Percentiles rank a stretch among this genome's conserved stretches.
These are phyloP conservation scores for Cladorhizidae sp. DNA, from an alignment of 37 sponge, comb jelly and placozoan species.

Conservation along the genomic window DNA sequence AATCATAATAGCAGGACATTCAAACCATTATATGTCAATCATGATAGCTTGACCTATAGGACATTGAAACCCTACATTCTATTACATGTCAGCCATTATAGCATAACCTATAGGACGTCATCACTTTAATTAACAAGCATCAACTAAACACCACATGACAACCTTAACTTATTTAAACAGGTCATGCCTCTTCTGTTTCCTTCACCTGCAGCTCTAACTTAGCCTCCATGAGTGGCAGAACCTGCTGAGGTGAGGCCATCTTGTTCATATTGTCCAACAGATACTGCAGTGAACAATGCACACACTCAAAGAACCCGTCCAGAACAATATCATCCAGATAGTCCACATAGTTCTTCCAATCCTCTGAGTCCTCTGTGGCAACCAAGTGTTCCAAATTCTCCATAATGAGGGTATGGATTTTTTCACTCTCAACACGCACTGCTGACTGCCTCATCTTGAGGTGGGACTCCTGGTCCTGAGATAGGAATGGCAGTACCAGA, in stretches of 20 bases:
- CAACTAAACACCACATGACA: not conserved
- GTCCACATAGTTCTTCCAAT: constrained; percentile 89
- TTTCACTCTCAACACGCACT: constrained; percentile 74
- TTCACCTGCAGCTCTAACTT: constrained; percentile 88
- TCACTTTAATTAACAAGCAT: no score
- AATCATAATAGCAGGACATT: no score
- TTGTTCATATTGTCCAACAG: constrained; percentile 89
- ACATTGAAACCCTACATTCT: no score
- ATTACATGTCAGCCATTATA: no score
- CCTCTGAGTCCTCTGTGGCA: constrained; percentile 81
- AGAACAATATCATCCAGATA: constrained; percentile 97
- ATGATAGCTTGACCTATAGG: no score
- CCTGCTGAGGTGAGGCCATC: constrained; percentile 17
- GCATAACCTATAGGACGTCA: no score
- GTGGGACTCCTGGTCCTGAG: constrained; percentile 77
- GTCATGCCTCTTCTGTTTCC: no score
- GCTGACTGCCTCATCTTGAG: constrained; percentile 66
- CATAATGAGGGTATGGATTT: constrained; percentile 80
- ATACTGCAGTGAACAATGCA: constrained; percentile 89
- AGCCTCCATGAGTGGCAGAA: constrained; percentile 87
- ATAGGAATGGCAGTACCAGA: not conserved
- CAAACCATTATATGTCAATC: no score
- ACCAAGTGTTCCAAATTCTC: constrained; percentile 84
- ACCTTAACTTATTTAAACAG: not conserved
- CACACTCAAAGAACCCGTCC: constrained; percentile 94